Conservation (phyloP, 2,888 invertebrate species). For the Parthenolecanium corni region DNA sequence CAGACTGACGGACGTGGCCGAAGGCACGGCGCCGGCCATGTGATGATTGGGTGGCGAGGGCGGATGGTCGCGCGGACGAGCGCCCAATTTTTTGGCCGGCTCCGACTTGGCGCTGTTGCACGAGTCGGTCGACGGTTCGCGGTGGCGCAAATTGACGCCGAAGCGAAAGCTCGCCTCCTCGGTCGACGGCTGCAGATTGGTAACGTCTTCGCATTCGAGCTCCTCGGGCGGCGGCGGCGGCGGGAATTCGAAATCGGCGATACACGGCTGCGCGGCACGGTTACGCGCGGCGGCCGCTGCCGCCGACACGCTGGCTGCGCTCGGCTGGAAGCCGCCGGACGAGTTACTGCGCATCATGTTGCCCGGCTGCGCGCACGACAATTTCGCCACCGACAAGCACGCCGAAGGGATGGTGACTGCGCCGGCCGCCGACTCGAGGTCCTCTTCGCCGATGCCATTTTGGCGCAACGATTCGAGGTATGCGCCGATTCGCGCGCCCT, state of each 20-base stretch:
- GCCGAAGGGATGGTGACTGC: background rate
- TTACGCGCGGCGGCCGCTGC: constrained; percentile 43
- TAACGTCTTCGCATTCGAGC: constrained; percentile 40
- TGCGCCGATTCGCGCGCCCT: constrained; percentile 90
- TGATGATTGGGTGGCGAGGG: constrained; percentile 32
- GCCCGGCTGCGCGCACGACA: constrained; percentile 49
- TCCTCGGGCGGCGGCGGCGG: constrained; percentile 73
- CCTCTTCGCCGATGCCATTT: constrained; percentile 45
- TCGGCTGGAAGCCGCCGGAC: constrained; percentile 52
- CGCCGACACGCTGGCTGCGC: constrained; percentile 43
- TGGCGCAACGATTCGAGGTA: constrained; percentile 87
- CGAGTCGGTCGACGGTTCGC: constrained; percentile 51
- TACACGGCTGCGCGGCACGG: constrained; percentile 58
- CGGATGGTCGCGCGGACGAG: constrained; percentile 33
- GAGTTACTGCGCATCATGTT: constrained; percentile 86
- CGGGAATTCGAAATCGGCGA: constrained; percentile 78
- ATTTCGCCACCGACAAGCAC: constrained; percentile 40
- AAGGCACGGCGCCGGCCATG: background rate
- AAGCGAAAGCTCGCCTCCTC: constrained; percentile 61
- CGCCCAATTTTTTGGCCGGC: constrained; percentile 32
- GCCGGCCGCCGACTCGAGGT: background rate
- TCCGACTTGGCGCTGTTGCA: constrained; percentile 45
- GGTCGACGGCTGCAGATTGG: constrained; percentile 44
- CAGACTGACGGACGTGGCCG: constrained; percentile 17
- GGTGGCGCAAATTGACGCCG: constrained; percentile 55